Base-by-base conservation (phyloP, 1,140 invertebrate genomes). In the Drosophila paulistorum region DNA sequence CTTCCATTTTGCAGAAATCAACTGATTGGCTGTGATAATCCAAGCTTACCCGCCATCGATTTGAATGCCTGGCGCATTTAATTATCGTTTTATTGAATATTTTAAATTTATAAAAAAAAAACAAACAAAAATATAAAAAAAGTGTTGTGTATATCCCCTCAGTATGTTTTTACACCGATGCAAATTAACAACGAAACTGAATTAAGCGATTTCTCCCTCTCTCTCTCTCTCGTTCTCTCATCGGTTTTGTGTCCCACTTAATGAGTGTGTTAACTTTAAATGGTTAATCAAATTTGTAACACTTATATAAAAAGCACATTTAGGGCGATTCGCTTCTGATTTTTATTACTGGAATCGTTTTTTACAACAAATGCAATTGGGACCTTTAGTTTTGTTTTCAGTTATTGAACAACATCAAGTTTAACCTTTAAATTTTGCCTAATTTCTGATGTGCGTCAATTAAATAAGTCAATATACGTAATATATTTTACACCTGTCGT, bases 1-100 rank as follows among this genome's bases (percentile, higher is more conserved):
- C 63, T 54, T 81, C 79, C 79, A 79, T 83, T 77, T 76, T 78
- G 93, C 42, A 91, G 94, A 13, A 95, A 95, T 74, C 91, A 92
- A 65, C 93, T 93, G 57, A 78, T 94, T 6, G 86, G 92, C 9
- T 95, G 94, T 68, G 86, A 92, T 59, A 93, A 81, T 93, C 67
- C 79, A 7, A 67, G 26, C 11, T 57, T 86, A 30, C 83, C 93
- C 9, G 68, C 81, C 13, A 79, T 95, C 58, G 93, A 95, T 93
- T 91, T 93, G 71, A 90, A 79, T 42, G 81, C 86, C 6, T 94
- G 93, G 90, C 76, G 76, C 55, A 33, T 45, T 57, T 81, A 65
- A 77, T 39, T 58, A 33, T 48, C 14, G 51, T 14, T 64, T 64
- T 64, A 51, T 62, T 64, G 37, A 39, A 71, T 77, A 41, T 71